phyloP scores from a whole-genome alignment of 2,888 invertebrate species.

The Caenorhabditis sp. region DNA sequence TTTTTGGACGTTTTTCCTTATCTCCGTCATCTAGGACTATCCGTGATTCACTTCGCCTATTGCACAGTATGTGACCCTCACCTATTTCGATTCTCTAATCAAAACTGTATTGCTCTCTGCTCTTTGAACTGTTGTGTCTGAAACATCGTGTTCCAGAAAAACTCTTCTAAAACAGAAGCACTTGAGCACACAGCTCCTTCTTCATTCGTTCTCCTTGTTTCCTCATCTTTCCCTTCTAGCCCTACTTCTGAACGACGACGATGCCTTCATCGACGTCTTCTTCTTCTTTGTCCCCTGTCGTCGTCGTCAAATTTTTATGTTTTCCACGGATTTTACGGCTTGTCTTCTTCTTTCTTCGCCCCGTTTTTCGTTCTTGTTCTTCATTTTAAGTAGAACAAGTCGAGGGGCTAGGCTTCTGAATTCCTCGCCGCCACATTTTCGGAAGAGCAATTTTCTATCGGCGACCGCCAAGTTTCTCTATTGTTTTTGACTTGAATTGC shows the following conservation, averaged over 20 bases:
- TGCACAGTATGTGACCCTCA: no score
- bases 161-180: conserved; percentile 9
- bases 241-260: conserved; percentile 38
- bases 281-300: conserved; percentile 19
- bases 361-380: conserved; percentile 10
- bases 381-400: conserved; percentile 33
- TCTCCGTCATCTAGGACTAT: no score
- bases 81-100: no score
- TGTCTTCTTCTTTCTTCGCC: conserved; percentile 3
- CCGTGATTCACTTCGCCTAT: no score
- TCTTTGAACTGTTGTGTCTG: neutral
- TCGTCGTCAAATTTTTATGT: conserved; percentile 52
- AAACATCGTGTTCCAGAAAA: conserved; percentile 4
- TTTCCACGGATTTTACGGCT: conserved; percentile 54
- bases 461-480: neutral
- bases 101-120: no score
- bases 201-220: conserved; percentile 4
- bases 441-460: conserved; percentile 28
- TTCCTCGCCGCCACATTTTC: conserved; percentile 1
- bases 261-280: conserved; percentile 25
- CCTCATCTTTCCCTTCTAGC: conserved; percentile 9
- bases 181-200: conserved; percentile 8
- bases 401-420: neutral
- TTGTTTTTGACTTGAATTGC: conserved; percentile 25
- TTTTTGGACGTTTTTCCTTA: no score